A percentile compares a stretch with the other conserved stretches of the same genome.
Evolutionary conservation across 2,888 invertebrate genomes (phyloP).

Genomic region (Orchestes rusci): DNA sequence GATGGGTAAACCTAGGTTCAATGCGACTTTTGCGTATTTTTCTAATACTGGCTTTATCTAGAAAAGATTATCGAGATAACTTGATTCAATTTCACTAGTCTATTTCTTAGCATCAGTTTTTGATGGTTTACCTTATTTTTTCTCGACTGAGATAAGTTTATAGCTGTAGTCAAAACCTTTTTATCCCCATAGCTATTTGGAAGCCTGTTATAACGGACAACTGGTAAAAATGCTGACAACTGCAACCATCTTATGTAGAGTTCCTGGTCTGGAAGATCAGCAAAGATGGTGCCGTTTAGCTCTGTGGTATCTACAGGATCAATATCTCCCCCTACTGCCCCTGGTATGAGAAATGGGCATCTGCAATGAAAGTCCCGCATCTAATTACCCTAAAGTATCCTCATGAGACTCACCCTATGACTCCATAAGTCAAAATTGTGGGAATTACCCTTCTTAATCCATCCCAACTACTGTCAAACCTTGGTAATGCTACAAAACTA

Average conservation of each 20-base stretch:
- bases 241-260: constrained; percentile 87
- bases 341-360: constrained; percentile 88
- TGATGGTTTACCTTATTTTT: constrained; percentile 58
- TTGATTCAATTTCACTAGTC: no score
- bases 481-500: constrained; percentile 78
- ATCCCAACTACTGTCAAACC: constrained; percentile 83
- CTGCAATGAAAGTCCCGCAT: constrained; percentile 3
- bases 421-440: constrained; percentile 78
- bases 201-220: constrained; percentile 83
- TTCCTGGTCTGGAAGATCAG: constrained; percentile 66
- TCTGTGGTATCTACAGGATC: constrained; percentile 50
- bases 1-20: constrained; percentile 76
- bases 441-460: constrained; percentile 68
- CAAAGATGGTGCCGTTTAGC: constrained; percentile 44
- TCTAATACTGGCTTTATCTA: constrained; percentile 69
- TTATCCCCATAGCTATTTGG: constrained; percentile 85
- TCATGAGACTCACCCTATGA: constrained; percentile 60
- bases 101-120: no score
- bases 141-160: constrained; percentile 64
- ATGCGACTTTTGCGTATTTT: constrained; percentile 68
- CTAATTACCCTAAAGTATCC: neutral
- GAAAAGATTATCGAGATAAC: constrained; percentile 7
- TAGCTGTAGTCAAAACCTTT: constrained; percentile 66
- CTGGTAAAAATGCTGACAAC: constrained; percentile 82
- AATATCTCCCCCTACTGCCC: constrained; percentile 88